A percentile compares a stretch with the other conserved stretches of the same genome.
Conservation (phyloP, 2,888 invertebrate genomes). For the Chesias legatella region DNA sequence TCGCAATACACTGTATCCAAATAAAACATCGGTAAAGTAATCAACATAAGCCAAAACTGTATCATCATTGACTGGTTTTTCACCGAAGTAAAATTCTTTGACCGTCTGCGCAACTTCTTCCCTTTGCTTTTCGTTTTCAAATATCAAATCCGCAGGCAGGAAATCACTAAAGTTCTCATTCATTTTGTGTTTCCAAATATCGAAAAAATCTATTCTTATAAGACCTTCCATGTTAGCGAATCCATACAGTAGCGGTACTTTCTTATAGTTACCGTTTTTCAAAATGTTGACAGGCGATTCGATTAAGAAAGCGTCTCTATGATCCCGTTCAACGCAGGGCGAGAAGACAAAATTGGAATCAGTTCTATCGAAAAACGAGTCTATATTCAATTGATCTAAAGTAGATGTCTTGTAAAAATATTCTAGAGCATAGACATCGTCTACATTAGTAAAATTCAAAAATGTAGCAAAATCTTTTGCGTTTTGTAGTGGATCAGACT, state of each 20-base stretch:
- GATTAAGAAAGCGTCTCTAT: slow-evolving; percentile 36
- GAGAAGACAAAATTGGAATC: slow-evolving; percentile 3
- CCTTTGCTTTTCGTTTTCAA: slow-evolving; percentile 18
- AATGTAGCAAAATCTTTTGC: slow-evolving; percentile 12
- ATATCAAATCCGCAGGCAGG: slow-evolving; percentile 31
- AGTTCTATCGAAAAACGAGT: not conserved
- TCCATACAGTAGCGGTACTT: slow-evolving; percentile 8
- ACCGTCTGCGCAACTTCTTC: slow-evolving; percentile 21
- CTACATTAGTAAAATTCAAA: slow-evolving; percentile 12
- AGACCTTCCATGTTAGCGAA: slow-evolving; percentile 9
- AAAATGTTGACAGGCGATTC: slow-evolving; percentile 20
- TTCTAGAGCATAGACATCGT: slow-evolving; percentile 23
- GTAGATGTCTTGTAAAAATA: slow-evolving; percentile 19
- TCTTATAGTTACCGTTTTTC: slow-evolving; percentile 8
- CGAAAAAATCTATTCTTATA: not conserved
- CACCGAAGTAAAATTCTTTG: slow-evolving; percentile 20
- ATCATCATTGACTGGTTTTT: slow-evolving; percentile 1
- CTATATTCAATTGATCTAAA: slow-evolving; percentile 3
- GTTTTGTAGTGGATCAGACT: slow-evolving; percentile 8
- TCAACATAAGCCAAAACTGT: slow-evolving; percentile 5
- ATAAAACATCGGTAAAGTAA: slow-evolving; percentile 16
- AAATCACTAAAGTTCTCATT: slow-evolving; percentile 22
- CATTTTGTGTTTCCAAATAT: slow-evolving; percentile 2
- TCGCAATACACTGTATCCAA: slow-evolving; percentile 5
- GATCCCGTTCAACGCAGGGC: slow-evolving; percentile 17